Evolutionary conservation across 2,113 vertebrate genomes (phyloP).

Genomic region (Lycaon pictus): DNA sequence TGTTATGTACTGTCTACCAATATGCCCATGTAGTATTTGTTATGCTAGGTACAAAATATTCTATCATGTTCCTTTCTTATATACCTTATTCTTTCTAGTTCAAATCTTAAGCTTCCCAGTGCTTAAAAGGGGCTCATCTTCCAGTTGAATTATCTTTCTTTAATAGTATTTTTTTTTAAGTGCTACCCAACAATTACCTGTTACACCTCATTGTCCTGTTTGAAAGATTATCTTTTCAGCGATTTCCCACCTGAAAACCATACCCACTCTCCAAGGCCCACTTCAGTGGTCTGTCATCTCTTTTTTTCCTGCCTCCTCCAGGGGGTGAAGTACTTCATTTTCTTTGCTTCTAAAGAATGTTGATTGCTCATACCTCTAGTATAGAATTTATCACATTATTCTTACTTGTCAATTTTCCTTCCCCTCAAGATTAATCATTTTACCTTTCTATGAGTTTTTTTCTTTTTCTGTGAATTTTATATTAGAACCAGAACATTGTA

Average conservation of each 20-base stretch:
- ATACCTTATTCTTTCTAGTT: not conserved
- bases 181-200: not conserved
- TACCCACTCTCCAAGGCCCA: not conserved
- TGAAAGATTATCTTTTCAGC: constrained; percentile 8
- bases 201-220: not conserved
- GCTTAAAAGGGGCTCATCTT: not conserved
- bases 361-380: not conserved
- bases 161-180: not conserved
- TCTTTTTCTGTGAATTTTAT: constrained; percentile 25
- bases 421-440: constrained; percentile 5
- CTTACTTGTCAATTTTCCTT: not conserved
- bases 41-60: constrained; percentile 8
- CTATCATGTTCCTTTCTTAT: constrained; percentile 20
- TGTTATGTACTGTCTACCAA: not conserved
- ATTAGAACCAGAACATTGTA: not conserved
- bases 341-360: constrained; percentile 55
- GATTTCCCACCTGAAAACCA: not conserved
- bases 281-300: not conserved
- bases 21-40: constrained; percentile 15
- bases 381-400: constrained; percentile 34
- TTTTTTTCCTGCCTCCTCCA: not conserved
- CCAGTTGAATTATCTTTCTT: not conserved
- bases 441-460: constrained; percentile 4
- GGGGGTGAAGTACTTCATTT: not conserved
- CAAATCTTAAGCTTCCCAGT: not conserved